Percentiles rank a stretch among this genome's conserved stretches.
These are phyloP conservation scores for Ictidomys tridecemlineatus DNA, from an alignment of 2,113 vertebrate species.

Conservation along the genomic window DNA sequence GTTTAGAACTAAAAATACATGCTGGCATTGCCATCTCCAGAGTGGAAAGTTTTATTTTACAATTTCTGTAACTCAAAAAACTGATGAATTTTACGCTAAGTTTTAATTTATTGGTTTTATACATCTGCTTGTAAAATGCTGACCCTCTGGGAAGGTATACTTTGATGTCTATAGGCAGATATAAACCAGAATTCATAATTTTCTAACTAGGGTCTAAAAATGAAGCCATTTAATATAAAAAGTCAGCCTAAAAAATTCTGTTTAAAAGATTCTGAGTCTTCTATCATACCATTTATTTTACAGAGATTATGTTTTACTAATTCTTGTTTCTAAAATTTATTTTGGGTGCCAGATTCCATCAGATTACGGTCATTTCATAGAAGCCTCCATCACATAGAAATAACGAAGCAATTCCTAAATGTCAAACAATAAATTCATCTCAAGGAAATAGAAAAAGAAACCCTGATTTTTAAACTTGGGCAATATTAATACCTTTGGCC, in stretches of 20 bases:
- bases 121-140: slow-evolving; percentile 36
- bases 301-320: slow-evolving; percentile 19
- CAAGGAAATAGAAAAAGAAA: not conserved
- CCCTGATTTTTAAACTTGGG: not conserved
- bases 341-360: not conserved
- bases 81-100: not conserved
- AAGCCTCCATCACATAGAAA: not conserved
- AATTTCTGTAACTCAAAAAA: slow-evolving; percentile 55
- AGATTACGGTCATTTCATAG: not conserved
- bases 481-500: not conserved
- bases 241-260: not conserved
- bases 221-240: slow-evolving; percentile 23
- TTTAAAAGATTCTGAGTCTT: not conserved
- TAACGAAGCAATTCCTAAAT: not conserved
- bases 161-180: not conserved
- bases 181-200: slow-evolving; percentile 34
- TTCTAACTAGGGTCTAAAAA: slow-evolving; percentile 35
- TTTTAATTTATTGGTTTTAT: slow-evolving; percentile 54
- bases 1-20: slow-evolving; percentile 46
- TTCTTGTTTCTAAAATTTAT: slow-evolving; percentile 41
- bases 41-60: slow-evolving; percentile 43
- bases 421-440: not conserved
- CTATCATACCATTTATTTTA: slow-evolving; percentile 32
- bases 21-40: not conserved
- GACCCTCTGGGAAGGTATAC: slow-evolving; percentile 16